Base-by-base conservation (phyloP, 2,888 invertebrate species). In the Mechanitis mazaeus region DNA sequence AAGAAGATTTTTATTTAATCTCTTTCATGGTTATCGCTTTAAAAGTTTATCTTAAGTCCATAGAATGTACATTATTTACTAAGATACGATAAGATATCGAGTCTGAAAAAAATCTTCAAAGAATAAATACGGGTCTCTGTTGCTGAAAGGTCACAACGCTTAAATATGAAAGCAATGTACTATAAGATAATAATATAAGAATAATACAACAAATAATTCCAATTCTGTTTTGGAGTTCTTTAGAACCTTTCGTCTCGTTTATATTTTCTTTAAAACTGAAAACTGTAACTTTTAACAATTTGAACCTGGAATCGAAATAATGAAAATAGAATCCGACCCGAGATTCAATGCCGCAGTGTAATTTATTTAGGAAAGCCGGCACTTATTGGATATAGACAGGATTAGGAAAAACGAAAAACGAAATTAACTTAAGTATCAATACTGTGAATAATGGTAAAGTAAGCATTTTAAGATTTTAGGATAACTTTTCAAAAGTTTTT, bases 291-390 rank as follows among this genome's bases (percentile, higher is more conserved):
- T 50, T 31, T 31, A 50, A 50, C 28, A 31, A 50, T 50, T 50
- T 50, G 31, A 50, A 50, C 50, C 50, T 50, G 50, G 46, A 58
- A 65, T 50, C 63, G 58, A 55, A 59, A 67, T 65, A 67, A 67
- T 66, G 64, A 66, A 64, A 68, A 68, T 64, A 65, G 59, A 60
- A 61, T 63, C 64, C 53, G 33, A 56, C 63, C 54, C 45, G 53
- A 62, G 60, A 62, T 62, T 60, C 64, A 59, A 64, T 60, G 66
- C 64, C 63, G 61, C 58, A 55, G 56, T 47, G 60, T 63, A 68
- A 68, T 68, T 66, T 68, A 68, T 66, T 68, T 66, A 64, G 56
- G 61, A 60, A 62, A 61, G 55, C 64, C 61, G 59, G 68, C 68
- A 64, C 63, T 68, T 64, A 68, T 64, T 64, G 63, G 68, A 68